phyloP scores from a whole-genome alignment of 2,113 vertebrate species.

The Ctenodactylus gundi region DNA sequence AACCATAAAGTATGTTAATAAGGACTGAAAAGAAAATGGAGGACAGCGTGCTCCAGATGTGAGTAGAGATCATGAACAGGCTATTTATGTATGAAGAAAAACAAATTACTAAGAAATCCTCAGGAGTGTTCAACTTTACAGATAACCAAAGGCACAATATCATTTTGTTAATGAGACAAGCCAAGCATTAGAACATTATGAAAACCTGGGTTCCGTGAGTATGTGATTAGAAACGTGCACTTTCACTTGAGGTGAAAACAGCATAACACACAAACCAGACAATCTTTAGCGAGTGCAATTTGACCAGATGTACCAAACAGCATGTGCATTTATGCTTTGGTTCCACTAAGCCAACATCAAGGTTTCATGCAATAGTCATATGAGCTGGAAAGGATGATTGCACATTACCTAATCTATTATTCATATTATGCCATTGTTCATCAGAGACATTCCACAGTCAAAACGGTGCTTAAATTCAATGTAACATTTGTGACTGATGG shows the following conservation, averaged over 20 bases:
- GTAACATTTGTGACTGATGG: not conserved
- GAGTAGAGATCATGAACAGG: not conserved
- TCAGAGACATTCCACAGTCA: too few relatives aligned
- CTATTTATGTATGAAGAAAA: not conserved
- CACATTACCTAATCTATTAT: too few relatives aligned
- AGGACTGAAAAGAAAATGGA: too few relatives aligned
- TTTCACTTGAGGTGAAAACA: not conserved
- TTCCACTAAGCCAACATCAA: not conserved
- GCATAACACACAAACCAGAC: too few relatives aligned
- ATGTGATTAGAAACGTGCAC: not conserved
- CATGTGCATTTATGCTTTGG: not conserved
- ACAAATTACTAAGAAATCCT: fast-evolving
- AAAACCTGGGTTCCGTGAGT: not conserved
- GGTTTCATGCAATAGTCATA: not conserved
- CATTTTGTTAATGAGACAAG: not conserved
- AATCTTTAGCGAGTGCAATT: not conserved
- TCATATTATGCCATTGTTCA: too few relatives aligned
- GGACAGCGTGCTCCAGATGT: too few relatives aligned
- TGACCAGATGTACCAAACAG: not conserved
- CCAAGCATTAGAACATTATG: not conserved
- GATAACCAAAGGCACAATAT: not conserved
- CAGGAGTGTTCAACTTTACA: not conserved
- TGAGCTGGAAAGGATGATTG: not conserved
- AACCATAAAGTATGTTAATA: not conserved
- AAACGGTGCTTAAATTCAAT: not conserved